Conservation (phyloP, 2,113 vertebrate species). For the Climacteris rufus region DNA sequence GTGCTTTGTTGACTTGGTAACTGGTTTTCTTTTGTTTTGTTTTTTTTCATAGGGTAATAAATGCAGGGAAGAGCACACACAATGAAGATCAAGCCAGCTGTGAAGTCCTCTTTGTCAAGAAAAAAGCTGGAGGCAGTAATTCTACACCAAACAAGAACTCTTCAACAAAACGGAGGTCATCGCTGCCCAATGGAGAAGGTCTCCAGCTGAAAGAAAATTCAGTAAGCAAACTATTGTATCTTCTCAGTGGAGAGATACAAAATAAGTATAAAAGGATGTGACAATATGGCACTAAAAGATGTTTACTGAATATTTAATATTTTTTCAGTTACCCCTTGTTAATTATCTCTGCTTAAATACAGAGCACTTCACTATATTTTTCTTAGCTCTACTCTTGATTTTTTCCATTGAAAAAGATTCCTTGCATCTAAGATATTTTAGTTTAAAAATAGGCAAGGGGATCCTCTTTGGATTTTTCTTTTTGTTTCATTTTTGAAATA, state of each 20-base stretch:
- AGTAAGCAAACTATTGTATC: slow-evolving; percentile 68
- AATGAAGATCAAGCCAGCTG: slow-evolving; percentile 98
- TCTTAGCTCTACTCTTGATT: background rate
- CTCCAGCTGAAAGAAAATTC: slow-evolving; percentile 78
- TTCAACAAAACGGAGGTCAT: slow-evolving; percentile 83
- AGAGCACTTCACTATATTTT: background rate
- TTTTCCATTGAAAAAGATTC: background rate
- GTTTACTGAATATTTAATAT: background rate
- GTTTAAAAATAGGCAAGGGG: background rate
- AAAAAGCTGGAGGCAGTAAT: slow-evolving; percentile 73
- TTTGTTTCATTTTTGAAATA: background rate
- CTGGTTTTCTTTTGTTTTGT: background rate
- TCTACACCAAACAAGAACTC: slow-evolving; percentile 82
- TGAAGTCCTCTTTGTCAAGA: slow-evolving; percentile 88
- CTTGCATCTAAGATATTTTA: background rate
- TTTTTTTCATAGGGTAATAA: slow-evolving; percentile 84
- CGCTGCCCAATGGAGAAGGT: slow-evolving; percentile 89
- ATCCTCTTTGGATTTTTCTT: background rate
- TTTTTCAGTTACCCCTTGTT: background rate
- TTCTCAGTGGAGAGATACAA: background rate
- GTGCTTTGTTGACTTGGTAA: background rate
- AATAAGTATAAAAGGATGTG: background rate
- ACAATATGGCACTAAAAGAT: background rate
- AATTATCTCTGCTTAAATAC: background rate
- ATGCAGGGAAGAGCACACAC: slow-evolving; percentile 93